Evolutionary conservation across 2,113 vertebrate genomes (phyloP), one percentile per base, ranked within the genome.

Genomic region (Hyaena hyaena): DNA sequence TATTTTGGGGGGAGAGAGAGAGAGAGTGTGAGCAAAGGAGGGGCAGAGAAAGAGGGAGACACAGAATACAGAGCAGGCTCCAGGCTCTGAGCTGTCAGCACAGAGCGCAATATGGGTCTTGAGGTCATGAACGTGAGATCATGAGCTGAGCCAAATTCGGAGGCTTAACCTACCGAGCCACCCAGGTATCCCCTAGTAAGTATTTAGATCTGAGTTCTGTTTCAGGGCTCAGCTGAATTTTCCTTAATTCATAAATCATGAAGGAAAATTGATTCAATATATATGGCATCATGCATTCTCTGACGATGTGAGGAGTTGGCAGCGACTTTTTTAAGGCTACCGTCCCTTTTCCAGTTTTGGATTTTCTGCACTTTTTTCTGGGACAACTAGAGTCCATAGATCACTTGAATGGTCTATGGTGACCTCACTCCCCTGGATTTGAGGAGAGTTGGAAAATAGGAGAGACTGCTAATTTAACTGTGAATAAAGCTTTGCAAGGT

Each of bases 231-330:
- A 55, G 85, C n/a, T 96, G 24, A 89, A 93, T 61, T 88, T 94
- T 93, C 66, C 71, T 84, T 68, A 96, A 61, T 87, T 94, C 65
- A 96, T 33, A 88, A 94, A 77, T 82, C 61, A 23, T 82, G 53
- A 94, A 94, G 33, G 65, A 45, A 81, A 58, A 69, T 5, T 23
- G 48, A 58, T 88, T 11, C 69, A 79, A 74, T 84, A 66, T 61
- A 39, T 33, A 2, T 68, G 14, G 5, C 39, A 24, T 50, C 11
- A 43, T 48, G 9, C 4, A 28, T 84, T 89, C 71, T 35, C 10
- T 21, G 15, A 68, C 16, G 63, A 88, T 5, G 10, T 81, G 45
- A 24, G 68, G 50, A 48, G 5, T 90, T 83, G 58, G 19, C 84
- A 87, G 43, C 23, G 33, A 48, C 58, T 35, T 17, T 77, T 73